Base-by-base conservation (phyloP, 2,113 vertebrate genomes). In the Malurus elegans region DNA sequence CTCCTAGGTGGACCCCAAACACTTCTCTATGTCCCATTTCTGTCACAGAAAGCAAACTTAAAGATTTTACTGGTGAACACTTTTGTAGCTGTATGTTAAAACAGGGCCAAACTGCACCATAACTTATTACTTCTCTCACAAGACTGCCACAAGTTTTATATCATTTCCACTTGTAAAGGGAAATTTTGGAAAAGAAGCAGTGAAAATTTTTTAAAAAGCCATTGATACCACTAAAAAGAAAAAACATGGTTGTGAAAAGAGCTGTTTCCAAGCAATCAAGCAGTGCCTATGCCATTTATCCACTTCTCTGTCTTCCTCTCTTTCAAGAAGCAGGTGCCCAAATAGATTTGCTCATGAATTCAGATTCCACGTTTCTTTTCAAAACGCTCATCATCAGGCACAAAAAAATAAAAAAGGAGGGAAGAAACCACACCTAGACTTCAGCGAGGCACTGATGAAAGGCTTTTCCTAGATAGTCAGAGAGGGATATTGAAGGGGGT, bases 241-340 rank as follows among this genome's bases (percentile, higher is more conserved):
- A 86, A 92, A 57, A 26, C 17, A 65, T 11, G 34, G 38, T 56
- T 67, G 44, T 86, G 67, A 67, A 88, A 93, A 93, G 62, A 88
- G 51, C 53, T 81, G 57, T 93, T 94, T 81, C 38, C 18, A 91
- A 91, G 84, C 44, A 83, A 86, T 91, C 51, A 24, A 8, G 4
- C n/a, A 78, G 31, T 75, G 28, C 51, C 25, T 92, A 60, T 95
- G 56, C 15, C 65, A 79, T 84, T 96, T 84, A 86, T 79, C 26
- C 44, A 64, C 18, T 67, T 84, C 31, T 70, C 75, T 82, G 44
- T 71, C 51, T 94, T 95, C 36, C 29, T 78, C 48, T 90, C 70
- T 93, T 90, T 92, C 76, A 97, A 93, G 83, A 84, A 83, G 56
- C 80, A 91, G 65, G 69, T 91, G 76, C 65, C 56, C 53, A 83